phyloP scores from a whole-genome alignment of 2,888 invertebrate genomes.

The Euplexia lucipara region DNA sequence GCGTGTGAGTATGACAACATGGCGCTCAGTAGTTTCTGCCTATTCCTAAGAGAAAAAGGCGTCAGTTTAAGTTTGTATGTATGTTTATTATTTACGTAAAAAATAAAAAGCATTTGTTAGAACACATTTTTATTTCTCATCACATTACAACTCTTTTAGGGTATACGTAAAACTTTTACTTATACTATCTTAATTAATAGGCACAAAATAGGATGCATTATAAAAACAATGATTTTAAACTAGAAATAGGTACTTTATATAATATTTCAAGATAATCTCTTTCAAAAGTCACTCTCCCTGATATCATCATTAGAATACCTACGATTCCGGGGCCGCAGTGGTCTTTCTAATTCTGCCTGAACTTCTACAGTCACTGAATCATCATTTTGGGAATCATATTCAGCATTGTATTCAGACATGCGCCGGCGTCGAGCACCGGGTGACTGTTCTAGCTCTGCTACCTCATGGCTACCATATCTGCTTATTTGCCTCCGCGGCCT shows the following conservation, averaged over 20 bases:
- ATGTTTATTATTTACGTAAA: too few relatives aligned
- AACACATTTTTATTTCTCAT: slow-evolving; percentile 39
- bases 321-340: slow-evolving; percentile 77
- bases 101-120: background rate
- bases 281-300: slow-evolving; percentile 86
- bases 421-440: slow-evolving; percentile 85
- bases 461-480: slow-evolving; percentile 87
- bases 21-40: too few relatives aligned
- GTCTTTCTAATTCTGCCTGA: slow-evolving; percentile 79
- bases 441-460: slow-evolving; percentile 85
- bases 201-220: slow-evolving; percentile 11
- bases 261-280: slow-evolving; percentile 34
- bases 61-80: too few relatives aligned
- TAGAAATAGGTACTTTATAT: too few relatives aligned
- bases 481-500: slow-evolving; percentile 75
- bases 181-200: slow-evolving; percentile 28
- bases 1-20: too few relatives aligned
- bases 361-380: slow-evolving; percentile 78
- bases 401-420: slow-evolving; percentile 80
- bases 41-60: too few relatives aligned
- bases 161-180: slow-evolving; percentile 22
- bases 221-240: slow-evolving; percentile 6
- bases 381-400: slow-evolving; percentile 57
- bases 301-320: slow-evolving; percentile 83
- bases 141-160: slow-evolving; percentile 19